Base-by-base conservation (phyloP, 2,888 invertebrate genomes). In the Amblyjoppa fuscipennis region DNA sequence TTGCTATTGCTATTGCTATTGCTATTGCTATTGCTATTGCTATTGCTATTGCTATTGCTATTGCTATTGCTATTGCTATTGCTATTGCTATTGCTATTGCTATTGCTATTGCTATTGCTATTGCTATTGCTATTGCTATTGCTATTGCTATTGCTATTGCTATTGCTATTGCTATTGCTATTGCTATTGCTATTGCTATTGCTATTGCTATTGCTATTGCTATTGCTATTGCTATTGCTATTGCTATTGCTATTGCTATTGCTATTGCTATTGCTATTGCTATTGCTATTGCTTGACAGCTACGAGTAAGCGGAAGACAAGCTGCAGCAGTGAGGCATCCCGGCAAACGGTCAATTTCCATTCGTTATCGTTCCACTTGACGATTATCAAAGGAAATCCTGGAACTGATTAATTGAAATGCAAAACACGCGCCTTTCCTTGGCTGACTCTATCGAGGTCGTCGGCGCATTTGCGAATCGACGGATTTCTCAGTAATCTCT, bases 331-430 rank as follows among this genome's bases (percentile, higher is more conserved):
- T 31, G 25, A 3, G 16, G 34, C 13, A 53, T 38, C 51, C 13
- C 56, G 38, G 9, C 16, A 9, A 56, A 41, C 20, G 25, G 51
- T 70, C 70, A 71, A 71, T 79, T 79, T 79, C n/a, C 64, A 71
- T 53, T 20, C 71, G 64, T 34, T 59, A 69, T 75, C 61, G 69
- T 56, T 78, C 41, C 53, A 68, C 68, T 68, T 77, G 66, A 25
- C 34, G 68, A 56, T 38, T 77, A 75, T 82, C 82, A 56, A 59
- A 56, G 74, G 82, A 85, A 85, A 83, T 86, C 88, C 82, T 76
- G 81, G 88, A 88, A 88, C 82, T 87, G 87, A 88, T 88, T 87
- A 87, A 87, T 87, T 88, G 84, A 87, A 45, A 88, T 87, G 87
- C 87, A 87, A 88, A 88, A 85, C 78, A 75, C 75, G 74, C 80